Evolutionary conservation across 2,113 vertebrate species (phyloP).

Genomic region (Xiphias gladius): DNA sequence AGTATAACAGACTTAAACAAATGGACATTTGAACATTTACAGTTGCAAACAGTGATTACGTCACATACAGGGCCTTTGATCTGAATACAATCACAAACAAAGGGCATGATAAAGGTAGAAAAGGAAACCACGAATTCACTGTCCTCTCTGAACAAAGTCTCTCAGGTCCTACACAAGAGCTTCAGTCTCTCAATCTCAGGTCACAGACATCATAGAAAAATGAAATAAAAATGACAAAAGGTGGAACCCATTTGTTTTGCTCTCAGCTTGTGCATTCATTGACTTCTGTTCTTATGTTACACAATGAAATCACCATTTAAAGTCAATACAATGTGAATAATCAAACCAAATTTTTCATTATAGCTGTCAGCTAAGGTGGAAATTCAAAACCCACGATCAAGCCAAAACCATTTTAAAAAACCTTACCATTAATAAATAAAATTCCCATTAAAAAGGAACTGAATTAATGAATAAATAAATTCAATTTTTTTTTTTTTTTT

Average conservation of each 20-base stretch:
- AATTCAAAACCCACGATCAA: conserved; percentile 57
- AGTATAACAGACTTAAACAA: conserved; percentile 73
- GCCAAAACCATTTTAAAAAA: conserved; percentile 66
- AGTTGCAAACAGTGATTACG: conserved; percentile 76
- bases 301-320: conserved; percentile 67
- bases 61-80: conserved; percentile 73
- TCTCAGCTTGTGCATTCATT: conserved; percentile 51
- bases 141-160: conserved; percentile 55
- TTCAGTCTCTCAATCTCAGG: conserved; percentile 47
- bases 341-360: conserved; percentile 49
- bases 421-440: conserved; percentile 74
- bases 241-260: conserved; percentile 60
- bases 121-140: conserved; percentile 54
- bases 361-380: conserved; percentile 28
- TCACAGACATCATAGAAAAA: conserved; percentile 53
- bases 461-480: conserved; percentile 78
- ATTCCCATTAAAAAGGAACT: conserved; percentile 72
- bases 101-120: conserved; percentile 63
- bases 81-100: conserved; percentile 76
- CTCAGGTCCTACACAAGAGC: conserved; percentile 47
- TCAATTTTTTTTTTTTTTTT: conserved; percentile 25
- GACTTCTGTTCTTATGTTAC: conserved; percentile 31
- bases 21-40: conserved; percentile 75
- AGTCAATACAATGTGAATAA: conserved; percentile 58
- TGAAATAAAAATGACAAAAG: conserved; percentile 39